Conservation (phyloP, 2,797 vertebrate species). For the Atherinosoma microstoma region DNA sequence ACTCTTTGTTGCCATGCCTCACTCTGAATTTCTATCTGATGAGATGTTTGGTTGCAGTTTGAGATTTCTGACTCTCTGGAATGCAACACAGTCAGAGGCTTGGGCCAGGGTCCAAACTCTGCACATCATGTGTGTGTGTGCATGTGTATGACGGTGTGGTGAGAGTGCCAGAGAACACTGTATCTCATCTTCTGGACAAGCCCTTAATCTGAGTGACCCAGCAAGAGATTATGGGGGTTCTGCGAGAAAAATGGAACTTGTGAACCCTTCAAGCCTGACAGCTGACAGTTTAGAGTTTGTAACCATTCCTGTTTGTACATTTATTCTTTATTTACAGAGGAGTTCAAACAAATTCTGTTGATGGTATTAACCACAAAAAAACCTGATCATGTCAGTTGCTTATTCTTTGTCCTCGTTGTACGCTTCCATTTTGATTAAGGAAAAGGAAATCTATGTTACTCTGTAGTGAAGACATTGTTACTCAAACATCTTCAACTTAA, state of each 20-base stretch:
- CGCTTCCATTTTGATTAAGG: neutral
- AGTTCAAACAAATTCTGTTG: neutral
- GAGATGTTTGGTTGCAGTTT: slow-evolving; percentile 1
- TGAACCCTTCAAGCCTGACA: slow-evolving; percentile 40
- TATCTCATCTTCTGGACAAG: slow-evolving; percentile 78
- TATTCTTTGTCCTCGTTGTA: neutral
- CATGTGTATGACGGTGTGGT: slow-evolving; percentile 39
- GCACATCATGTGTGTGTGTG: slow-evolving; percentile 21
- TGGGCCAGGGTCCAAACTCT: slow-evolving; percentile 17
- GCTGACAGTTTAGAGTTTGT: slow-evolving; percentile 16
- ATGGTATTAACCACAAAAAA: neutral
- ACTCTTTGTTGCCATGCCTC: neutral
- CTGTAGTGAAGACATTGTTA: neutral
- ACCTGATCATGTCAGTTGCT: neutral
- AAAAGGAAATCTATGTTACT: neutral
- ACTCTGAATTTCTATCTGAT: neutral
- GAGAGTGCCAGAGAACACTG: slow-evolving; percentile 70
- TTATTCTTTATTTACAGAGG: neutral
- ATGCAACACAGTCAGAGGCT: slow-evolving; percentile 7
- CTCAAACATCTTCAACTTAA: neutral
- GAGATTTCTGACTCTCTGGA: slow-evolving; percentile 28
- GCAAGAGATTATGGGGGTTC: slow-evolving; percentile 73
- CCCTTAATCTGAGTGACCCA: slow-evolving; percentile 80
- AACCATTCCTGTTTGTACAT: slow-evolving; percentile 12
- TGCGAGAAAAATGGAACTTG: slow-evolving; percentile 49